Evolutionary conservation across 2,888 invertebrate species (phyloP).

Genomic region (Caenorhabditis doughertyi): DNA sequence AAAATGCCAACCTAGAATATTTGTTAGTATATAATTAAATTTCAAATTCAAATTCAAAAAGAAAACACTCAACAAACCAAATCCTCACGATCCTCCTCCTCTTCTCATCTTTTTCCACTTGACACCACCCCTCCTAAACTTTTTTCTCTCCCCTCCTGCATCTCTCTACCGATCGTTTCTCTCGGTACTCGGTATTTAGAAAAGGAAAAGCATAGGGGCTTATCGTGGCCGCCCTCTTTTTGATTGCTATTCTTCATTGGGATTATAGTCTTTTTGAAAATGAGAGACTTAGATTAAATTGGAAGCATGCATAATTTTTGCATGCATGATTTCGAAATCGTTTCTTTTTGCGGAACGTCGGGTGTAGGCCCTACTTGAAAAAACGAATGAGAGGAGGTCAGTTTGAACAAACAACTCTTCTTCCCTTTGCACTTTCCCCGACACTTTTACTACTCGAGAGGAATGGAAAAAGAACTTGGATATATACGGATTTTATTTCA

Average conservation of each 20-base stretch:
- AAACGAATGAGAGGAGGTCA: conserved; percentile 37
- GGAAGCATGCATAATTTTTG: conserved; percentile 16
- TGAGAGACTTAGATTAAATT: conserved; percentile 11
- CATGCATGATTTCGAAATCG: conserved; percentile 2
- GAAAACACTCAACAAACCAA: conserved; percentile 12
- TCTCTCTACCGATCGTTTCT: conserved; percentile 20
- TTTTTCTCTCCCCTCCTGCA: conserved; percentile 11
- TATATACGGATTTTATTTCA: conserved; percentile 26
- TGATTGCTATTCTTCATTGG: no score
- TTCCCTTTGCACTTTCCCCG: conserved; percentile 36
- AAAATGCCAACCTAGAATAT: no score
- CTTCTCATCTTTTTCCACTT: conserved; percentile 31
- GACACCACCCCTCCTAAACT: conserved; percentile 26
- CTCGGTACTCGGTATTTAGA: neutral
- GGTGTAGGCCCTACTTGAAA: neutral
- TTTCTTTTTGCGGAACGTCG: neutral
- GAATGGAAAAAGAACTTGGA: conserved; percentile 3
- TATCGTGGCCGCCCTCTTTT: neutral
- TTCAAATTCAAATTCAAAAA: neutral
- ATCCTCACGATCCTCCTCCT: conserved; percentile 25
- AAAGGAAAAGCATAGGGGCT: neutral
- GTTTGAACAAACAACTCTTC: conserved; percentile 30
- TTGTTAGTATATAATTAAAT: no score
- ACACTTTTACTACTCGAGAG: conserved; percentile 23
- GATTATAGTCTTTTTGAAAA: no score